These are phyloP conservation scores for Heteronetta atricapilla DNA, from an alignment of 2,113 vertebrate genomes.

Conservation along the genomic window DNA sequence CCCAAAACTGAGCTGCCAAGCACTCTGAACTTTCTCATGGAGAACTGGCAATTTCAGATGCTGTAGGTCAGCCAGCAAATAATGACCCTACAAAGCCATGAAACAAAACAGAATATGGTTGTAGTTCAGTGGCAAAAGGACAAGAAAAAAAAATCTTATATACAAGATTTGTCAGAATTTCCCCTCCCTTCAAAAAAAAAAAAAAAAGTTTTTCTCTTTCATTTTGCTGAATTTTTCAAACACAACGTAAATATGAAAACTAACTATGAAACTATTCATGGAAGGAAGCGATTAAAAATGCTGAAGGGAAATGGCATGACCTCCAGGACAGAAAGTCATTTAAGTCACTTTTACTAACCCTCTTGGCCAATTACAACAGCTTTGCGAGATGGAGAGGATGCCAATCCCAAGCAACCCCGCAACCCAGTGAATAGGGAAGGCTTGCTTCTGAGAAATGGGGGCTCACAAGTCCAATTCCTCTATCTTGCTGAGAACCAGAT, in stretches of 20 bases:
- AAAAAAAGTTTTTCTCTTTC: background rate
- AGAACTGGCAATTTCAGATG: constrained; percentile 8
- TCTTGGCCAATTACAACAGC: background rate
- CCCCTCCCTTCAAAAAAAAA: too few species aligned
- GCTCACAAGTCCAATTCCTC: background rate
- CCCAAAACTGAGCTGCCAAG: background rate
- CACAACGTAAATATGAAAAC: background rate
- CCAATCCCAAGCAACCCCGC: background rate
- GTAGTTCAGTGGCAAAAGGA: background rate
- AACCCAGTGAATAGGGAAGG: background rate
- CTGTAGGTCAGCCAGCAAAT: background rate
- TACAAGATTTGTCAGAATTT: background rate
- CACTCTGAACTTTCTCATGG: background rate
- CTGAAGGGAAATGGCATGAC: background rate
- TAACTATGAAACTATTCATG: background rate
- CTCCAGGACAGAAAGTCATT: background rate
- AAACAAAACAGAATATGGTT: background rate
- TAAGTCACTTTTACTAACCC: background rate
- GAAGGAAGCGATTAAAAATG: background rate
- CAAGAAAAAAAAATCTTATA: background rate
- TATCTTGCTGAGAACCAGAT: background rate
- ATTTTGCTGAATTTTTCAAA: background rate
- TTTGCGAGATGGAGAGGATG: background rate
- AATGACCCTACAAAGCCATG: background rate
- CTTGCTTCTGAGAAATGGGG: background rate